Conservation (phyloP, 2,888 invertebrate genomes). For the Agrochola macilenta region DNA sequence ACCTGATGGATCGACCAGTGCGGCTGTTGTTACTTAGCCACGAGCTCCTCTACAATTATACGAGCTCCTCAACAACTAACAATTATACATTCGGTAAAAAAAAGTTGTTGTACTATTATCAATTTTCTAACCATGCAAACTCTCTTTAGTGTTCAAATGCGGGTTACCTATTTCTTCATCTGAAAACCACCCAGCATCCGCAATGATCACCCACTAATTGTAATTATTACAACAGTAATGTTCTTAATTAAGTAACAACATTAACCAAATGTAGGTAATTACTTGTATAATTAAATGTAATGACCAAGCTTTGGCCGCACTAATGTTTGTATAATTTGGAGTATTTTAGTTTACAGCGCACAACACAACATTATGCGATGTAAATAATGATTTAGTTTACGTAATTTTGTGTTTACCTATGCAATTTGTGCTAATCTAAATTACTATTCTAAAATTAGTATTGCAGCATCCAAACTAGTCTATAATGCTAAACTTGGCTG, state of each 20-base stretch:
- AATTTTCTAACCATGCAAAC: neutral
- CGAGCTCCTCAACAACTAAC: no score
- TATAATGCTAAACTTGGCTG: neutral
- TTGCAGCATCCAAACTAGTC: neutral
- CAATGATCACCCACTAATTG: slow-evolving; percentile 33
- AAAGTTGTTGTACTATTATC: no score
- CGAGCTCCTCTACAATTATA: no score
- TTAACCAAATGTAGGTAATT: slow-evolving; percentile 46
- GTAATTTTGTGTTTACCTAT: slow-evolving; percentile 11
- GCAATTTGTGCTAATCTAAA: neutral
- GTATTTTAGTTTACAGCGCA: slow-evolving; percentile 20
- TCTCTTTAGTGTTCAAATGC: neutral
- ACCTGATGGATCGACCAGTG: no score
- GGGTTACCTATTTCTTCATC: neutral
- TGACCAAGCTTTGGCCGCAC: slow-evolving; percentile 39
- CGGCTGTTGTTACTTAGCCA: no score
- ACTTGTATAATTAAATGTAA: slow-evolving; percentile 58
- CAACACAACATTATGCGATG: slow-evolving; percentile 30
- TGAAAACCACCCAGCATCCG: neutral
- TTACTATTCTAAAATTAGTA: slow-evolving; percentile 4
- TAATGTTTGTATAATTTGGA: slow-evolving; percentile 51
- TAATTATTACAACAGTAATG: slow-evolving; percentile 46
- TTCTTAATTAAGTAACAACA: slow-evolving; percentile 52
- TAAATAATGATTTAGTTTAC: slow-evolving; percentile 28
- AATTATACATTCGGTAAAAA: no score